These are phyloP conservation scores for Geotrypetes seraphini DNA, from an alignment of 2,797 vertebrate genomes.

Conservation along the genomic window DNA sequence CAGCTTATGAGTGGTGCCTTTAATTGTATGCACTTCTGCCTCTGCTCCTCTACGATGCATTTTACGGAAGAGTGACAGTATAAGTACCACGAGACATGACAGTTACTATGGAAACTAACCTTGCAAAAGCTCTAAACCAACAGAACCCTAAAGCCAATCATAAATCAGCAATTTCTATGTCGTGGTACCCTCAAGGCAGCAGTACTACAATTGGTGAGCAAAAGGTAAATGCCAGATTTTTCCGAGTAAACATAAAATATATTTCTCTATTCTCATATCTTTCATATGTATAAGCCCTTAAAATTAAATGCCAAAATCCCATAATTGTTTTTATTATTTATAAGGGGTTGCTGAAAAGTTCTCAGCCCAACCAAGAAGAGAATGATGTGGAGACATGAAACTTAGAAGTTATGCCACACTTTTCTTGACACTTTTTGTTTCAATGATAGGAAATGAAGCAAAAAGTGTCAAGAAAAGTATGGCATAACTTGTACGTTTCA, in stretches of 20 bases:
- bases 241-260: background rate
- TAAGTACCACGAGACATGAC: background rate
- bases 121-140: too few species aligned
- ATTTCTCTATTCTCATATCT: background rate
- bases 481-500: too few species aligned
- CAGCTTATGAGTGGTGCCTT: too few species aligned
- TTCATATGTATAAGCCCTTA: background rate
- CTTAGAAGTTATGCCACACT: too few species aligned
- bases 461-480: too few species aligned
- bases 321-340: too few species aligned
- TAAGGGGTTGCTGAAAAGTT: too few species aligned
- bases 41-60: background rate
- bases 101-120: background rate
- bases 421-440: too few species aligned
- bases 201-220: background rate
- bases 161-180: background rate
- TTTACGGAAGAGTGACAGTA: rapidly evolving
- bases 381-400: too few species aligned
- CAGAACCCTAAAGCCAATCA: background rate
- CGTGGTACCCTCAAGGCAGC: background rate
- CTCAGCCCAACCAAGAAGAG: too few species aligned
- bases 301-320: background rate
- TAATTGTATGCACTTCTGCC: too few species aligned
- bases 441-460: too few species aligned
- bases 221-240: background rate